Base-by-base conservation (phyloP, 2,113 vertebrate species). In the Zapus hudsonius region DNA sequence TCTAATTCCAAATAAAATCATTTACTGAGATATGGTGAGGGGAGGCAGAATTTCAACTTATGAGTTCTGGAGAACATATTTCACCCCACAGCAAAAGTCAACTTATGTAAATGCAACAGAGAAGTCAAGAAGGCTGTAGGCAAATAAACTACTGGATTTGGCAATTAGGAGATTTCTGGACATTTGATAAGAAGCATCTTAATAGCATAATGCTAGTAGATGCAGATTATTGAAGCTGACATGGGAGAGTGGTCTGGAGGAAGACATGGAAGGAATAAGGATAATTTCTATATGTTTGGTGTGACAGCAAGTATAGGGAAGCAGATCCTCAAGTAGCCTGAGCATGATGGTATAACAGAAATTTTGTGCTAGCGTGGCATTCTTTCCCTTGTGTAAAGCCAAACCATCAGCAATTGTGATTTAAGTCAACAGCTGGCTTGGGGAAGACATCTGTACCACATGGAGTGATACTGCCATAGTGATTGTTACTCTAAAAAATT, bases 391-490 rank as follows among this genome's bases (percentile, higher is more conserved):
- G 25, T 59, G n/a, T 79, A 40, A 82, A 90, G 38, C 33, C 75
- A 86, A 80, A 67, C 81, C 61, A 92, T 93, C 81, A 89, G 61
- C 69, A 93, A 92, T 75, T 85, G 40, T 83, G 52, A 89, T 92
- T 89, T 89, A 74, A 88, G 64, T 76, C 79, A 91, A 89, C 61
- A 52, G 52, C 85, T 94, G 86, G 78, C 89, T 93, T 95, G 5
- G 82, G 84, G n/a, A 33, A 81, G 76, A 90, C 55, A 90, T 82
- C 88, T 95, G 79, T 7, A 87, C 70, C 73, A 83, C 38, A 90
- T 79, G 90, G 64, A 61, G 55, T 72, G 31, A 66, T 31, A 47
- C 90, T 94, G 82, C 75, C 88, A 85, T 95, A 89, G 93, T 74
- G 78, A 95, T 40, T 69, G 76, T n/a, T 76, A 72, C 59, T 78